Evolutionary conservation across 2,113 vertebrate genomes (phyloP).

Genomic region (Chaetodon auriga): DNA sequence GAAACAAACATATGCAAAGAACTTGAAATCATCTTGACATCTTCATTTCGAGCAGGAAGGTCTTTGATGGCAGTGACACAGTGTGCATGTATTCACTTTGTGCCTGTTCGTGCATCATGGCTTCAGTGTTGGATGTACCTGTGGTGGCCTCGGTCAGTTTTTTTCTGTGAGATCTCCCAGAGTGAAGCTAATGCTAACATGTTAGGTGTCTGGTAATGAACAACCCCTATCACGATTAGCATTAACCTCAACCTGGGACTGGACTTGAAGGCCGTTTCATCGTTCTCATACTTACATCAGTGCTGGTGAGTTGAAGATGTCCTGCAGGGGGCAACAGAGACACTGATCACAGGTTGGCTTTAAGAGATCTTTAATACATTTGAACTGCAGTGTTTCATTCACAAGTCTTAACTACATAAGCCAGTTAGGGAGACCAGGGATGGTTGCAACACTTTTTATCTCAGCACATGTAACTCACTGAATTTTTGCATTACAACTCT

Average conservation of each 20-base stretch:
- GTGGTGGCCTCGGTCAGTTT: background rate
- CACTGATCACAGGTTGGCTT: slow-evolving; percentile 4
- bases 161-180: slow-evolving; percentile 57
- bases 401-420: background rate
- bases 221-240: slow-evolving; percentile 91
- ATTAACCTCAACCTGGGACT: slow-evolving; percentile 85
- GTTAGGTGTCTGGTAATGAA: slow-evolving; percentile 78
- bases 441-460: background rate
- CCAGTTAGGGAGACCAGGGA: too few relatives aligned
- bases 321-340: slow-evolving; percentile 71
- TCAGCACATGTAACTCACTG: background rate
- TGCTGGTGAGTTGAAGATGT: background rate
- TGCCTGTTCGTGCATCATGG: background rate
- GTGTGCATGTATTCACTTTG: background rate
- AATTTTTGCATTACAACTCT: background rate
- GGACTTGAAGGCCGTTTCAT: background rate
- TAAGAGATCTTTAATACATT: background rate
- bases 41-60: background rate
- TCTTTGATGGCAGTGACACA: background rate
- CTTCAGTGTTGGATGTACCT: background rate
- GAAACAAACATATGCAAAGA: background rate
- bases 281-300: slow-evolving; percentile 1
- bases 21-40: background rate
- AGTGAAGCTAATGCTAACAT: slow-evolving; percentile 87
- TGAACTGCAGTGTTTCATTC: slow-evolving; percentile 13